These are phyloP conservation scores for Coptodon rendalli DNA, from an alignment of 2,113 vertebrate species.

Conservation along the genomic window DNA sequence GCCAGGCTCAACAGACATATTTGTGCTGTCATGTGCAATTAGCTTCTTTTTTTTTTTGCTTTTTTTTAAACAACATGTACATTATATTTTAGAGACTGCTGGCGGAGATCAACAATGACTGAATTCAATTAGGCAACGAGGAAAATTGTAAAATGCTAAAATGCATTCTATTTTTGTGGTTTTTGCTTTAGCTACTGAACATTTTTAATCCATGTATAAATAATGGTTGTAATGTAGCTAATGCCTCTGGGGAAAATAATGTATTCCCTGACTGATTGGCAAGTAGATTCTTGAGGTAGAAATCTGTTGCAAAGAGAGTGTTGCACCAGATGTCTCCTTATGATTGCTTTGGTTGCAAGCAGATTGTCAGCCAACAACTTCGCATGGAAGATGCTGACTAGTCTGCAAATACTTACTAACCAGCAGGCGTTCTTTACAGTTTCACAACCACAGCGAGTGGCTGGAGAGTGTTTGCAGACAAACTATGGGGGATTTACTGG, in stretches of 20 bases:
- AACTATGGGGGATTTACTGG: not conserved
- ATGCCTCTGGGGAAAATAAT: not conserved
- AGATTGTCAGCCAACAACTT: not conserved
- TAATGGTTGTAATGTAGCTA: not conserved
- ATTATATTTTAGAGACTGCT: not conserved
- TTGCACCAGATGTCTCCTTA: not conserved
- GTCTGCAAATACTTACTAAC: not conserved
- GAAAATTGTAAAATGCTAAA: not conserved
- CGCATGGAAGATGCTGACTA: not conserved
- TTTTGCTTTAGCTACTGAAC: not conserved
- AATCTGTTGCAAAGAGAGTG: not conserved
- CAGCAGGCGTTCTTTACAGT: not conserved
- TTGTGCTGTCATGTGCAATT: not conserved
- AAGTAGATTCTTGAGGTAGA: not conserved
- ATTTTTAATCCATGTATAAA: not conserved
- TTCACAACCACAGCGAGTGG: not conserved
- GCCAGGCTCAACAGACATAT: not conserved
- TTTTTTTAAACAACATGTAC: not conserved
- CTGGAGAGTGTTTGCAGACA: not conserved
- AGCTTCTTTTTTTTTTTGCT: fast-evolving
- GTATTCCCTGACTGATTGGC: not conserved
- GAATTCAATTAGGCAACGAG: not conserved
- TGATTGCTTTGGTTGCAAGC: not conserved
- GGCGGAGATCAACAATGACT: not conserved
- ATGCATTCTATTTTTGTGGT: not conserved